Base-by-base conservation (phyloP, 2,888 invertebrate genomes). In the Macaria notata region DNA sequence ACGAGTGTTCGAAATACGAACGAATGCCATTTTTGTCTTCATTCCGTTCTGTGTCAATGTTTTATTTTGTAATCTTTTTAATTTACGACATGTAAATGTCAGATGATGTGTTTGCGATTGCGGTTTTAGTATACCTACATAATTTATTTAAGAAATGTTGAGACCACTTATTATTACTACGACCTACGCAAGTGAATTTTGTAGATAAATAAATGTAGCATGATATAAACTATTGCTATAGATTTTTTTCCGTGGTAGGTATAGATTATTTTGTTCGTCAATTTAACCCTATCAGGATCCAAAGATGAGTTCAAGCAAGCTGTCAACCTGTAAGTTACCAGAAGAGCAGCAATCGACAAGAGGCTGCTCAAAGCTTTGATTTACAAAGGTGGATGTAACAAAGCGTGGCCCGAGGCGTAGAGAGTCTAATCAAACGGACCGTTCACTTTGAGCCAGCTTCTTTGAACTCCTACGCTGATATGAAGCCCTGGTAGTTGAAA, bases 341-440 rank as follows among this genome's bases (percentile, higher is more conserved):
- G 72, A 73, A 69, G 59, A 63, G 61, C 73, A 80, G 72, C 66
- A 84, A 86, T 87, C 85, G 86, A 86, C 86, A 83, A 81, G 79
- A 80, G 73, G 49, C 49, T 71, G 68, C 70, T n/a, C 78, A 79
- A 80, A 81, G 82, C 81, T 75, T 74, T 79, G 79, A 74, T 77
- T 72, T 76, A 84, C 86, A 86, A 84, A 85, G 83, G 79, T 67
- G 71, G 69, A 64, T 72, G 82, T 78, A 75, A 86, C 88, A 89
- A 89, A 88, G 88, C 79, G 79, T 58, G 75, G 81, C 89, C 82
- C 68, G 73, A 71, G 83, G 86, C 86, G 75, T 76, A 82, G 85
- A 85, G 83, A 82, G 87, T 86, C 89, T 87, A 89, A 89, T 90
- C 88, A 89, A 88, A 86, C 86, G 87, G 78, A 74, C 83, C 75